Percentiles rank a stretch among this genome's conserved stretches.
These are phyloP conservation scores for Gymnothorax javanicus DNA, from an alignment of 2,797 vertebrate genomes.

Conservation along the genomic window DNA sequence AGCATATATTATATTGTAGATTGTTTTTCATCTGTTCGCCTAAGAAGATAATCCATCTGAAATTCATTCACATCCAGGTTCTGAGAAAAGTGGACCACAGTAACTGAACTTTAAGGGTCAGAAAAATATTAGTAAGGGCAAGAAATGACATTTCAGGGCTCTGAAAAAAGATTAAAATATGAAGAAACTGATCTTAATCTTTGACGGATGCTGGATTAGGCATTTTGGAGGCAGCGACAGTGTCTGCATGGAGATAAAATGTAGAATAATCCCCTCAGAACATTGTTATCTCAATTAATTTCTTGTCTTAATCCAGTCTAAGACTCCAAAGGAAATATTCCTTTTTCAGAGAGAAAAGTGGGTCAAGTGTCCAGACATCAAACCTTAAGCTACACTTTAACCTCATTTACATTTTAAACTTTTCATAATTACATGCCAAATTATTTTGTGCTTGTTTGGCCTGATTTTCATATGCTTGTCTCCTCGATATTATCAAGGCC, in stretches of 20 bases:
- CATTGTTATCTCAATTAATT: slow-evolving; percentile 62
- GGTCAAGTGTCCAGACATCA: slow-evolving; percentile 76
- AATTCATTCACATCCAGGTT: not conserved
- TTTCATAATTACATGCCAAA: slow-evolving; percentile 71
- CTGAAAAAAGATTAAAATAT: slow-evolving; percentile 33
- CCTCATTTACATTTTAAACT: slow-evolving; percentile 75
- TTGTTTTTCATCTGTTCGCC: not conserved
- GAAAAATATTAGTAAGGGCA: not conserved
- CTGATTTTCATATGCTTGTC: slow-evolving; percentile 65
- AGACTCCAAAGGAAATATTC: slow-evolving; percentile 61
- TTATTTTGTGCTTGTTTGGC: slow-evolving; percentile 68
- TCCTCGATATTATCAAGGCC: not conserved
- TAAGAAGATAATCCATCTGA: not conserved
- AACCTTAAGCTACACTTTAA: slow-evolving; percentile 53
- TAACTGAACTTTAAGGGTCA: not conserved
- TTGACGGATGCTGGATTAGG: slow-evolving; percentile 44
- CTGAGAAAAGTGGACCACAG: not conserved
- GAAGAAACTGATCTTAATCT: slow-evolving; percentile 46
- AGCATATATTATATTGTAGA: not conserved
- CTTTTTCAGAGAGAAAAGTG: slow-evolving; percentile 66
- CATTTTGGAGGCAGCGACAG: slow-evolving; percentile 46
- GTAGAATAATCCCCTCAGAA: slow-evolving; percentile 63
- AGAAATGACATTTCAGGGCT: slow-evolving; percentile 30
- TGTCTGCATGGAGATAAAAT: slow-evolving; percentile 55
- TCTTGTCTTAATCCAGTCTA: slow-evolving; percentile 69